Evolutionary conservation across 2,797 vertebrate species (phyloP), one percentile per base, ranked within the genome.

Genomic region (Coregonus sp.): DNA sequence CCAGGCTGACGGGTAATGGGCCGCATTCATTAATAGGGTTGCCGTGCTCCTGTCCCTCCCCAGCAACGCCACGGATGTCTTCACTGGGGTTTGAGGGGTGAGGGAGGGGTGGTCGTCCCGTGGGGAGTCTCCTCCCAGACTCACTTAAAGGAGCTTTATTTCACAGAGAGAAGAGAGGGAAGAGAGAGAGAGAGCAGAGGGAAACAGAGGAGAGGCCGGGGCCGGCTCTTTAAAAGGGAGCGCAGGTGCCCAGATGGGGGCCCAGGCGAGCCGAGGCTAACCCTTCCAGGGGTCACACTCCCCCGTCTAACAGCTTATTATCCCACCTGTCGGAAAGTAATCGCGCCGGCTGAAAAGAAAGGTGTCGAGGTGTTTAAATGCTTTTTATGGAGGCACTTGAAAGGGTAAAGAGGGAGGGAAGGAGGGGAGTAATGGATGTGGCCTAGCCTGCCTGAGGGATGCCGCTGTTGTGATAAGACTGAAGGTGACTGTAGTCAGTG

Each of bases 21-120:
- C 97, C 96, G 96, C 96, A 98, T 98, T 99, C 97, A 98, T 99
- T 98, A 99, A 97, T 97, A 97, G 97, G 96, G 96, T 97, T 97
- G 95, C 93, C 92, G 94, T 88, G 95, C 95, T 96, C 96, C 96
- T 97, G 96, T 97, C 96, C 96, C 96, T 96, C 94, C 94, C 95
- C 95, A 93, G 96, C 96, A 96, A 96, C 95, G 91, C 94, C 96
- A 95, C 95, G 96, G 96, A 97, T 96, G 94, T 94, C 95, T 97
- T 94, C 92, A 94, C 91, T 85, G 83, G 84, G 87, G 87, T 86
- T 85, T 65, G 78, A 84, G 81, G 86, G 84, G 82, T 88, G 90
- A 83, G 83, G 78, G 89, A 91, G 79, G 84, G 83, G 88, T 74
- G 81, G 72, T 86, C 59, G 54, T 91, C 88, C 91, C 92, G 69